A percentile compares a stretch with the other conserved stretches of the same genome.
Conservation (phyloP, 2,113 vertebrate genomes). For the Brienomyrus brachyistius region DNA sequence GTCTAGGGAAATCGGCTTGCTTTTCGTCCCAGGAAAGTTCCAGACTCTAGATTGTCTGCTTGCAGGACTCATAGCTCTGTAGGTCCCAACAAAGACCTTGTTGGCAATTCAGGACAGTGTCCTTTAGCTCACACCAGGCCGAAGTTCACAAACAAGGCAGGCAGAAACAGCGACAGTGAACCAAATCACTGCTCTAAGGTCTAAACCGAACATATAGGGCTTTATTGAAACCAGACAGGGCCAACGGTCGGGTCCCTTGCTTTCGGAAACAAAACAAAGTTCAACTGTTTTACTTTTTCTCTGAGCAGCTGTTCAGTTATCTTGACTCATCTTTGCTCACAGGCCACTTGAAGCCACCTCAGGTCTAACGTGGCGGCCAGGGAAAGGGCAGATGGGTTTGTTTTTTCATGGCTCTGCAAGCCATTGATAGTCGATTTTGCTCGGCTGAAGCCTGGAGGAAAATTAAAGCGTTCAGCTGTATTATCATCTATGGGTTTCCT, state of each 20-base stretch:
- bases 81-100: neutral
- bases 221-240: slow-evolving; percentile 14
- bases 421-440: neutral
- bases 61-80: neutral
- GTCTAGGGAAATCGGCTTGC: neutral
- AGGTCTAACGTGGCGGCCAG: neutral
- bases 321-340: neutral
- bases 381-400: neutral
- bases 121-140: neutral
- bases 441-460: neutral
- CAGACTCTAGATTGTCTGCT: neutral
- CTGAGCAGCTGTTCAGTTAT: neutral
- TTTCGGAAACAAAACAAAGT: neutral
- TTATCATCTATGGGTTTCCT: slow-evolving; percentile 2
- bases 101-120: neutral
- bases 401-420: neutral
- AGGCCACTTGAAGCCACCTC: neutral
- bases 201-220: neutral
- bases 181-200: neutral
- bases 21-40: neutral
- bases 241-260: neutral
- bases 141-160: neutral
- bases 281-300: neutral
- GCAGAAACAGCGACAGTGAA: neutral
- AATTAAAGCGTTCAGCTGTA: neutral